A percentile compares a stretch with the other conserved stretches of the same genome.
Evolutionary conservation across 2,113 vertebrate species (phyloP).

Genomic region (Tragelaphus buxtoni): DNA sequence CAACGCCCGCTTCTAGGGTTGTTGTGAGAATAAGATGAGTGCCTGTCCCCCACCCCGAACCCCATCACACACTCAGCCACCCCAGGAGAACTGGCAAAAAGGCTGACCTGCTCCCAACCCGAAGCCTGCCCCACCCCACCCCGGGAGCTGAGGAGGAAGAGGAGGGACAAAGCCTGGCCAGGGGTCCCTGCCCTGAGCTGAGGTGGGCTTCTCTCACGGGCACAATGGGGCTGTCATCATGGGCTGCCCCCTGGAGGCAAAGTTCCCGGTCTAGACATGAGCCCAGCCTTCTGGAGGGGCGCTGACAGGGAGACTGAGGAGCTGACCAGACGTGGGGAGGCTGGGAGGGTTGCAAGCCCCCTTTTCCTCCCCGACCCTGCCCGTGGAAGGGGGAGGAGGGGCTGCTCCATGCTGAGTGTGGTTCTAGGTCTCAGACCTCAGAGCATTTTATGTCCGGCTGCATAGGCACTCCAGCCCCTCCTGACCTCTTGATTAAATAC

Average conservation of each 20-base stretch:
- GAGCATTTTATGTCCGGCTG: not conserved
- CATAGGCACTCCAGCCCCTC: no score
- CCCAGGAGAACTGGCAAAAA: not conserved
- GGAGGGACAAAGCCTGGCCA: no score
- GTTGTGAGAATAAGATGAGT: no score
- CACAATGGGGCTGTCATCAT: rapidly evolving
- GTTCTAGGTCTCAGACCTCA: not conserved
- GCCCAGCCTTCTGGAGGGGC: not conserved
- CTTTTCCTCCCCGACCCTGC: not conserved
- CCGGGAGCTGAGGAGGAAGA: no score
- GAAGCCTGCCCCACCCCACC: not conserved
- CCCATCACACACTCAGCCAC: rapidly evolving
- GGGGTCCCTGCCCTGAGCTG: not conserved
- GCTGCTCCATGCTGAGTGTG: not conserved
- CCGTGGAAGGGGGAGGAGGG: no score
- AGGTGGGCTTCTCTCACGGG: rapidly evolving
- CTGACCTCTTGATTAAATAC: not conserved
- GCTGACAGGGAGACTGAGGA: rapidly evolving
- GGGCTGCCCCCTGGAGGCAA: not conserved
- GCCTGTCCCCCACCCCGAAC: not conserved
- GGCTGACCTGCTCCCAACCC: rapidly evolving
- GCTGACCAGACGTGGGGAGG: not conserved
- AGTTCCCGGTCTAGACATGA: rapidly evolving
- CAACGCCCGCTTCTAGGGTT: rapidly evolving
- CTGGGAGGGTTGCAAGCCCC: not conserved